These are phyloP conservation scores for Aquatica leii DNA, from an alignment of 2,888 invertebrate species.

Conservation along the genomic window DNA sequence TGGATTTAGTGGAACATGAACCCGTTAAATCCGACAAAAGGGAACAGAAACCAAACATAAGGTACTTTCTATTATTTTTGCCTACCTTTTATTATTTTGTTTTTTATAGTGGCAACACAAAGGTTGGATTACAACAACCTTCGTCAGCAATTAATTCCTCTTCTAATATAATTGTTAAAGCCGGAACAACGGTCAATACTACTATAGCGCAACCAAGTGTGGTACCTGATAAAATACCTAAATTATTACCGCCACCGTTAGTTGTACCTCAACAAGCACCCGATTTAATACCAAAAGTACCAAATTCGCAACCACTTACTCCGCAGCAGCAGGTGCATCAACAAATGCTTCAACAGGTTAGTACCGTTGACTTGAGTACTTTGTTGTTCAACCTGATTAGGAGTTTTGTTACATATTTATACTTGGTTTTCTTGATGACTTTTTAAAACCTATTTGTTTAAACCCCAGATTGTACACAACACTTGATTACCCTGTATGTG, in stretches of 20 bases:
- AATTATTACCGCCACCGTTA: conserved; percentile 40
- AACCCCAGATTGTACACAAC: no score
- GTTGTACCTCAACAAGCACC: conserved; percentile 49
- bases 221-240: conserved; percentile 7
- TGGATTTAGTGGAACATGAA: conserved; percentile 82
- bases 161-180: neutral
- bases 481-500: no score
- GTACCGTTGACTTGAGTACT: no score
- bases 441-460: no score
- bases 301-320: conserved; percentile 44
- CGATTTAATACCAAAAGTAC: conserved; percentile 41
- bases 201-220: neutral
- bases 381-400: no score
- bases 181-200: conserved; percentile 15
- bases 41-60: conserved; percentile 42
- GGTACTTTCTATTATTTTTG: neutral
- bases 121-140: conserved; percentile 32
- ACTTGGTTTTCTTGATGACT: no score
- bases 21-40: conserved; percentile 73
- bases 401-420: no score
- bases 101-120: conserved; percentile 18
- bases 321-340: conserved; percentile 63
- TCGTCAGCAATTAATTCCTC: conserved; percentile 29
- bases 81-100: conserved; percentile 1
- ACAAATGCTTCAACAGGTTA: conserved; percentile 65